Base-by-base conservation (phyloP, 2,888 invertebrate species). In the Crepidodera aurea region DNA sequence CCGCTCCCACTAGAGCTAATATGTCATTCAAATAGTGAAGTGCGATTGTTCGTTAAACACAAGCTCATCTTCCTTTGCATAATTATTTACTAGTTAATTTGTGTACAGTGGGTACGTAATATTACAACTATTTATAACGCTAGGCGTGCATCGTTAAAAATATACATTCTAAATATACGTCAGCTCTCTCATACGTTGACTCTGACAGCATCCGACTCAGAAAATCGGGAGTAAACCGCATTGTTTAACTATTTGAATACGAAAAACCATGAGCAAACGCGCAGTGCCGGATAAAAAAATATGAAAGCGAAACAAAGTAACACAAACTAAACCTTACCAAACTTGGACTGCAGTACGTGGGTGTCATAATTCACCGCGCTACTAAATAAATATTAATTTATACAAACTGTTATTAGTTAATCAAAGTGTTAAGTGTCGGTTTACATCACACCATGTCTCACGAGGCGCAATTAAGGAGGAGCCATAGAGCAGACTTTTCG, bases 401-500 rank as follows among this genome's bases (percentile, higher is more conserved):
- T 25, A 29, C n/a, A 53, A 56, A 56, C 4, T 3, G 2, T 37
- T 4, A 37, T 37, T 37, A 37, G 12, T 37, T 15, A 37, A 15
- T 37, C 37, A 10, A 37, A 10, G 12, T 32, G 10, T 2, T 32
- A 32, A 37, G 16, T 40, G 56, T 13, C 34, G 10, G 32, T 32
- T 4, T 34, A 62, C 40, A 37, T 25, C 37, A 59, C 40, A 37
- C 16, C 37, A 74, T 73, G 73, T 72, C 73, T 40, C 73, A 74
- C 42, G 72, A 64, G 50, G 64, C 68, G 34, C 71, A 72, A 29
- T 67, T 79, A 59, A 79, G 76, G 71, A 75, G 79, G 57, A 79
- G 79, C 65, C 78, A 78, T 51, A 80, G 78, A 64, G 74, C 78
- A 37, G 85, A 86, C 74, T 86, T 87, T 74, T 82, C 84, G 32